Conservation (phyloP, 2,113 vertebrate species). For the Typhlomys cinereus region DNA sequence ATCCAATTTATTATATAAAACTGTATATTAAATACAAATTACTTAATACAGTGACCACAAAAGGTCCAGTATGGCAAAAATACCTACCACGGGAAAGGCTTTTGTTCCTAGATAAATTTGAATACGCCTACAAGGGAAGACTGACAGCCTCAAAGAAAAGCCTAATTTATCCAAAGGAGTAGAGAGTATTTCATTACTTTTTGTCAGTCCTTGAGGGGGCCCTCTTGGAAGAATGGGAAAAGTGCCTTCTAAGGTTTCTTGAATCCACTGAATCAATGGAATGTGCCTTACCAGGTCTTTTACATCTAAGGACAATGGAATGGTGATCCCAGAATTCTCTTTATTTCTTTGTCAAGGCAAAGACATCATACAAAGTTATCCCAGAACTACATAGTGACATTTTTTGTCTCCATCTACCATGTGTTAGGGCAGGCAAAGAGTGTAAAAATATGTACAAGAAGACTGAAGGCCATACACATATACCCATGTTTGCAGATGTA, state of each 20-base stretch:
- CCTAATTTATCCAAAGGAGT: constrained; percentile 50
- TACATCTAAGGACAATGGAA: background rate
- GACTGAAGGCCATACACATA: no score
- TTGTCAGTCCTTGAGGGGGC: background rate
- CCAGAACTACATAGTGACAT: background rate
- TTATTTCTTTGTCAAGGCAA: background rate
- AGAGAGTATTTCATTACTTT: background rate
- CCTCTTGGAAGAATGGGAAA: background rate
- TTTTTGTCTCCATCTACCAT: background rate
- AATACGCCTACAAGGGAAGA: constrained; percentile 23
- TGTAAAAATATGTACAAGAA: background rate
- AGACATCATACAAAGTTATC: background rate
- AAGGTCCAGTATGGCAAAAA: constrained; percentile 38
- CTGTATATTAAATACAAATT: constrained; percentile 47
- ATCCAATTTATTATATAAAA: constrained; percentile 44
- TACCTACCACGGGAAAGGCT: background rate
- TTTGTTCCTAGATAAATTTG: constrained; percentile 47
- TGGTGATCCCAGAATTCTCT: background rate
- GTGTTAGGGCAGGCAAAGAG: background rate
- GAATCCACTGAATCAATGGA: background rate
- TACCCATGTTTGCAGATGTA: background rate
- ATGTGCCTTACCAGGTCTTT: background rate
- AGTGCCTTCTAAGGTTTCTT: background rate
- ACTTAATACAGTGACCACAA: constrained; percentile 22
- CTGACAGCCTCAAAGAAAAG: constrained; percentile 52